Conservation (phyloP, 2,113 vertebrate species). For the Ia io region DNA sequence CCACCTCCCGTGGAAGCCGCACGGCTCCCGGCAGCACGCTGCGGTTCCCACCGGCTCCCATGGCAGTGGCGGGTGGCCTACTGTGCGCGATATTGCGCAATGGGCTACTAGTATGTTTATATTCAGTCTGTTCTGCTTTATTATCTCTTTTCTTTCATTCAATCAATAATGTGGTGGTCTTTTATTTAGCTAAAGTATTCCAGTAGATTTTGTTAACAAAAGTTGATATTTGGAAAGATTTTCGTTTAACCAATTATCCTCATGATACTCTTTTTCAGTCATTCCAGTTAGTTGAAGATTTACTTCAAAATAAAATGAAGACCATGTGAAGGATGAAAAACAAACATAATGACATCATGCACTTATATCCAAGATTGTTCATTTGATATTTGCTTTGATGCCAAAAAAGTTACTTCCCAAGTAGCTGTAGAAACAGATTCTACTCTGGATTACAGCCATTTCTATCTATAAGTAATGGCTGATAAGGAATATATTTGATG, state of each 20-base stretch:
- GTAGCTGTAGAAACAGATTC: slow-evolving; percentile 15
- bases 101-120: background rate
- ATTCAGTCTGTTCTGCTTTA: background rate
- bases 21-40: too few species aligned
- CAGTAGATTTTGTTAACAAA: background rate
- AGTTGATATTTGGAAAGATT: background rate
- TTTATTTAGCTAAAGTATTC: background rate
- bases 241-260: background rate
- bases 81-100: too few species aligned
- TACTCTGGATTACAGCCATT: background rate
- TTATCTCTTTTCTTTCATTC: background rate
- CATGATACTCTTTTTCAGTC: background rate
- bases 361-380: background rate
- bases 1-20: too few species aligned
- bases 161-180: background rate
- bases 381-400: slow-evolving; percentile 37
- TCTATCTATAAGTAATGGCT: background rate
- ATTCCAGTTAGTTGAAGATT: background rate
- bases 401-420: background rate
- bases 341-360: background rate
- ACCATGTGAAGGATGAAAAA: background rate
- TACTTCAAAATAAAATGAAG: background rate
- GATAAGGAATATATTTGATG: background rate
- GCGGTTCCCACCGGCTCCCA: too few species aligned
- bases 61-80: too few species aligned